phyloP scores from a whole-genome alignment of 2,113 vertebrate species.

The Prolemur simus region DNA sequence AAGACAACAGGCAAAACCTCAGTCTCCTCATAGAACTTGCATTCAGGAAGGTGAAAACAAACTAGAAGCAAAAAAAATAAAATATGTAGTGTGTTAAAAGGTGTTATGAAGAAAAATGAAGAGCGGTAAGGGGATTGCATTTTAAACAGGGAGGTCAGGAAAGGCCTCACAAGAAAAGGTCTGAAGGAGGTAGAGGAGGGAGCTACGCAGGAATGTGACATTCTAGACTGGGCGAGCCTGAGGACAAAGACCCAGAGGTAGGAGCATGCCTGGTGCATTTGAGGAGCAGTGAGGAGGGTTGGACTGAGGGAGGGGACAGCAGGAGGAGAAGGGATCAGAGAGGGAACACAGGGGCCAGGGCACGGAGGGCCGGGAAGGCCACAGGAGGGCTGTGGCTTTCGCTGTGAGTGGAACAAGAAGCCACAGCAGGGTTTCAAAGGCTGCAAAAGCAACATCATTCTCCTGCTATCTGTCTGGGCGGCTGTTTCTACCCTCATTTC shows the following conservation, averaged over 20 bases:
- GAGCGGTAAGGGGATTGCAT: not conserved
- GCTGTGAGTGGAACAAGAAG: not conserved
- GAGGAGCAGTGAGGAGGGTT: not conserved
- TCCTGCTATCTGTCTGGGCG: not conserved
- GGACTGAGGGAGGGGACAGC: not conserved
- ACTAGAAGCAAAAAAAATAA: not conserved
- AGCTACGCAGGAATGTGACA: rapidly evolving
- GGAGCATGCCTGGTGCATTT: not conserved
- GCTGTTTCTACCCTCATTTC: not conserved
- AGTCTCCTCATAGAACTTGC: not conserved
- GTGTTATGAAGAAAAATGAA: not conserved
- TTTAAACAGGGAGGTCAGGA: not conserved
- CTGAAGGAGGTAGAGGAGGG: not conserved
- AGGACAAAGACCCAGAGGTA: rapidly evolving
- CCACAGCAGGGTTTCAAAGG: no score
- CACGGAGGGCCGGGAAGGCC: rapidly evolving
- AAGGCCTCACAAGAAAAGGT: not conserved
- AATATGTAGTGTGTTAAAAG: not conserved
- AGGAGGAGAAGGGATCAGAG: rapidly evolving
- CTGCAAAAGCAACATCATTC: rapidly evolving
- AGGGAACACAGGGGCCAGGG: no score
- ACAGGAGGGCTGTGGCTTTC: not conserved
- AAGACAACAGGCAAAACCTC: not conserved
- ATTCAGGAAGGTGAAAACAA: no score
- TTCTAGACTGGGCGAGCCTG: not conserved